Conservation (phyloP, 2,888 invertebrate genomes). For the Ormia ochracea region DNA sequence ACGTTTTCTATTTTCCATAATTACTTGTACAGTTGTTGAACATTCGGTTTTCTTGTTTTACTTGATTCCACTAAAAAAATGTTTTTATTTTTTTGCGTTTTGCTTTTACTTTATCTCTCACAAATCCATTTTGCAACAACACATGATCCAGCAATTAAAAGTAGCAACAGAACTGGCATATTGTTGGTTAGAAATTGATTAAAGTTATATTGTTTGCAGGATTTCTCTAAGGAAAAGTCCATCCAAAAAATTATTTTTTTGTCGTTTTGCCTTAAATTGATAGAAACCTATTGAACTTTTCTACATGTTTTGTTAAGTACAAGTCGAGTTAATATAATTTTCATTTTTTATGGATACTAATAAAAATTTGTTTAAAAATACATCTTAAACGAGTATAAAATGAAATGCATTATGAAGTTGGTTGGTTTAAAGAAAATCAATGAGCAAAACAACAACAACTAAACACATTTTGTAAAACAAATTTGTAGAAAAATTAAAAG, state of each 20-base stretch:
- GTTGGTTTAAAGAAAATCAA: not conserved
- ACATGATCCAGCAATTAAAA: constrained; percentile 65
- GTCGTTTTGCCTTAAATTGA: constrained; percentile 18
- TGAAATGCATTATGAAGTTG: not conserved
- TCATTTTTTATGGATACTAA: constrained; percentile 4
- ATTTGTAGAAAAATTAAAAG: too few species aligned
- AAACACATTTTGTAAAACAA: not conserved
- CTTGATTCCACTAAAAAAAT: too few species aligned
- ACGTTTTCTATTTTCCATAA: constrained; percentile 1
- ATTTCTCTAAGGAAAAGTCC: not conserved
- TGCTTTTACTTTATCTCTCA: not conserved
- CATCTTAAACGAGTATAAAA: too few species aligned
- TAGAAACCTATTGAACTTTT: constrained; percentile 31
- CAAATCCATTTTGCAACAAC: constrained; percentile 62
- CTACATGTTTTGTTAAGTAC: constrained; percentile 36
- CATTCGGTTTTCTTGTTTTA: constrained; percentile 54
- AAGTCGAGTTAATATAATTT: constrained; percentile 35
- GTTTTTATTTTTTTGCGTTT: not conserved
- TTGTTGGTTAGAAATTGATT: constrained; percentile 28
- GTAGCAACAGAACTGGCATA: constrained; percentile 23
- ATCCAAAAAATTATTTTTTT: constrained; percentile 8
- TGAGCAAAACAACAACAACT: not conserved
- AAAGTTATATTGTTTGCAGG: constrained; percentile 23
- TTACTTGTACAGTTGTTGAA: constrained; percentile 41
- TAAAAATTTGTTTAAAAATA: constrained; percentile 34